A percentile compares a stretch with the other conserved stretches of the same genome.
Evolutionary conservation across 2,888 invertebrate species (phyloP).

Genomic region (Dexiosoma caninum): DNA sequence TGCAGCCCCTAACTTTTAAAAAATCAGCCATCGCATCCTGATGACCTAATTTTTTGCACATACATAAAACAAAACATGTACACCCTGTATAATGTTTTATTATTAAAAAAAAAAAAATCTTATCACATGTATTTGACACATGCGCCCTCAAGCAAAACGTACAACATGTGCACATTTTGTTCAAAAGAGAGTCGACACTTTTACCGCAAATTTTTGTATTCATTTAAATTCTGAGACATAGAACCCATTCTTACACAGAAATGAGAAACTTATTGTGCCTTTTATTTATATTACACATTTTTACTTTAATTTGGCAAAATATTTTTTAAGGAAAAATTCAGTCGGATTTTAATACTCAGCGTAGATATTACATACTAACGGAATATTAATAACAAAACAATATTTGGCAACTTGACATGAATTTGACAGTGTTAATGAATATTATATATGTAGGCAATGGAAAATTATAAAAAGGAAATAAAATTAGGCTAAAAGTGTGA

Average conservation of each 20-base stretch:
- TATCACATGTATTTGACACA: slow-evolving; percentile 55
- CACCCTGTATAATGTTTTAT: slow-evolving; percentile 20
- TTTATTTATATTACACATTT: not conserved
- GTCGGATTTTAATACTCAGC: slow-evolving; percentile 56
- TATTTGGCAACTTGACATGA: slow-evolving; percentile 41
- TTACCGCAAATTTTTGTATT: slow-evolving; percentile 58
- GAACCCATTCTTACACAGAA: slow-evolving; percentile 1
- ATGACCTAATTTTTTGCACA: slow-evolving; percentile 31
- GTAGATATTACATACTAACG: slow-evolving; percentile 51
- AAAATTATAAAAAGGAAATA: not conserved
- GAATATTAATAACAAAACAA: slow-evolving; percentile 24
- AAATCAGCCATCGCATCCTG: slow-evolving; percentile 20
- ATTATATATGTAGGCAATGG: slow-evolving; percentile 50
- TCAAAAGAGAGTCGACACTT: slow-evolving; percentile 23
- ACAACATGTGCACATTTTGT: slow-evolving; percentile 53
- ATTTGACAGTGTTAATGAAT: slow-evolving; percentile 50
- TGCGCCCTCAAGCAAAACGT: slow-evolving; percentile 32
- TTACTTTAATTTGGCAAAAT: not conserved
- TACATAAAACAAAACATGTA: slow-evolving; percentile 4
- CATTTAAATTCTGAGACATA: not conserved
- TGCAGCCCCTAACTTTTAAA: not conserved
- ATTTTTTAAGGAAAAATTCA: slow-evolving; percentile 41
- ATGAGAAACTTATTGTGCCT: slow-evolving; percentile 18
- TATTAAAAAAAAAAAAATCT: not conserved
- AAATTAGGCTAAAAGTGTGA: not conserved